Conservation (phyloP, 2,888 invertebrate genomes). For the Coecobrya sp. region DNA sequence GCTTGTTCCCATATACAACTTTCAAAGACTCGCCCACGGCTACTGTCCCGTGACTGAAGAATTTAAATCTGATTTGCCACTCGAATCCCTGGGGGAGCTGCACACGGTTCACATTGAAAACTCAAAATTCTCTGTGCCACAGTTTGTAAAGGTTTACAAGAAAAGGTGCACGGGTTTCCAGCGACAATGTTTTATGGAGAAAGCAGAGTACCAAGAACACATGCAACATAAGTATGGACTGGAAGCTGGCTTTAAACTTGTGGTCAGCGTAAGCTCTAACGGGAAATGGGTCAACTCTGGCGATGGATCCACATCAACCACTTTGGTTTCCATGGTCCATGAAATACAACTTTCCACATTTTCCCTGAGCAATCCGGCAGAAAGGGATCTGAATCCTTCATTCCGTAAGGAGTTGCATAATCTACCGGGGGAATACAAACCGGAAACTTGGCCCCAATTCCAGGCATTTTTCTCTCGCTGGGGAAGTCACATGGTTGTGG, state of each 20-base stretch:
- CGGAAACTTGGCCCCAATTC: background rate
- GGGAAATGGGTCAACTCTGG: too few relatives aligned
- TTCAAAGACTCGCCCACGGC: conserved; percentile 13
- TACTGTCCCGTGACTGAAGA: conserved; percentile 37
- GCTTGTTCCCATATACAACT: background rate
- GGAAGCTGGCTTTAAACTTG: too few relatives aligned
- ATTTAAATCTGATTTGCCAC: background rate
- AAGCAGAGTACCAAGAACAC: too few relatives aligned
- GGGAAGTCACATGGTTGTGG: conserved; percentile 22
- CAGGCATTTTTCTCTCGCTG: background rate
- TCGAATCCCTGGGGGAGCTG: background rate
- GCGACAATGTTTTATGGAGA: too few relatives aligned
- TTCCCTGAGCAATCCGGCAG: background rate
- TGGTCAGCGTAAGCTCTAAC: too few relatives aligned
- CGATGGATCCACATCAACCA: too few relatives aligned
- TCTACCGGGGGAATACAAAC: background rate
- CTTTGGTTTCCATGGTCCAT: background rate
- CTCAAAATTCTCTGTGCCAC: background rate
- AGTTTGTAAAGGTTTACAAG: background rate
- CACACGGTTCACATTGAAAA: background rate
- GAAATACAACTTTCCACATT: background rate
- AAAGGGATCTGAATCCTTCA: background rate
- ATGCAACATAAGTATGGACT: too few relatives aligned
- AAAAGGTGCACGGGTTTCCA: too few relatives aligned
- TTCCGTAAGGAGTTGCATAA: background rate